These are phyloP conservation scores for Thalassarche chlororhynchos DNA, from an alignment of 2,113 vertebrate genomes.

Conservation along the genomic window DNA sequence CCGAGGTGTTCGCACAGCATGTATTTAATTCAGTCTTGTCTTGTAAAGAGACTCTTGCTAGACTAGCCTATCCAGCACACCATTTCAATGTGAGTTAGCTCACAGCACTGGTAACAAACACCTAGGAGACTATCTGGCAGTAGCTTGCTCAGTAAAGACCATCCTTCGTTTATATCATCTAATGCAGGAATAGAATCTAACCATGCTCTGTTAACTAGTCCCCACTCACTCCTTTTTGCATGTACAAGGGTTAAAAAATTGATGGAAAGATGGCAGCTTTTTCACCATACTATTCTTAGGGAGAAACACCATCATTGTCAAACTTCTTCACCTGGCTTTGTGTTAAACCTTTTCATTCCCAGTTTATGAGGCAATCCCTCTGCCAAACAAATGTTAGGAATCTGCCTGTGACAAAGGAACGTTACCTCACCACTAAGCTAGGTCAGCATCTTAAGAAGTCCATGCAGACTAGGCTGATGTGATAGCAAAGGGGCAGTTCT, in stretches of 20 bases:
- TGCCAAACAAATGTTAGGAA: background rate
- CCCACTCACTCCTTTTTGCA: background rate
- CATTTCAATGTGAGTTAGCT: background rate
- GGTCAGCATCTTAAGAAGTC: background rate
- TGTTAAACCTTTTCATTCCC: background rate
- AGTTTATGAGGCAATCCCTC: background rate
- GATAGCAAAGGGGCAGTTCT: background rate
- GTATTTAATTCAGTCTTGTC: background rate
- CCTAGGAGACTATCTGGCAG: background rate
- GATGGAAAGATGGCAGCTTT: background rate
- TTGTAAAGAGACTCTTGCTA: background rate
- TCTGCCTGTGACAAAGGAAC: background rate
- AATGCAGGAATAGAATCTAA: background rate
- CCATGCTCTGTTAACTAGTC: background rate
- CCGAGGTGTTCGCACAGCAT: rapidly evolving
- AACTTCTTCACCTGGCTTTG: background rate
- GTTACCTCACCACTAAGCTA: background rate
- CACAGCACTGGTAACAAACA: background rate
- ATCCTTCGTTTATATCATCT: background rate
- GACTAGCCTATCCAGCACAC: background rate
- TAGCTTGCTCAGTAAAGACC: background rate
- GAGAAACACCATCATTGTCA: background rate
- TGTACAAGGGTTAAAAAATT: background rate
- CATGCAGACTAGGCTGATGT: background rate
- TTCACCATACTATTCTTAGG: background rate